Percentiles rank a stretch among this genome's conserved stretches.
phyloP scores from a whole-genome alignment of 2,888 invertebrate genomes.

The Junonia oenone region DNA sequence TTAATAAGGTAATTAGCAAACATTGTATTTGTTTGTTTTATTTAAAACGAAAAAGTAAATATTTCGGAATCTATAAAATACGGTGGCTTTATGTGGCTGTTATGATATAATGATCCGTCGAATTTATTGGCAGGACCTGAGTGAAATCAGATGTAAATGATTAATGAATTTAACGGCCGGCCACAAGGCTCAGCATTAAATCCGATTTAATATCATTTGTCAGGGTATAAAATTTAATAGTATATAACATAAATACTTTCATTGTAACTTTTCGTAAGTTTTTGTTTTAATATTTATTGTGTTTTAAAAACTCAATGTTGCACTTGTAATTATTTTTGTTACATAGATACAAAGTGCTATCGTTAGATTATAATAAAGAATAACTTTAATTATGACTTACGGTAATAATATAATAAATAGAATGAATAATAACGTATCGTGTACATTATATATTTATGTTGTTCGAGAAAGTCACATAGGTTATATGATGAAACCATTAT shows the following conservation, averaged over 20 bases:
- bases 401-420: not conserved
- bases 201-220: conserved; percentile 23
- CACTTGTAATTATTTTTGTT: too few species aligned
- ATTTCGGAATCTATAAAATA: conserved; percentile 14
- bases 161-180: conserved; percentile 27
- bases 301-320: too few species aligned
- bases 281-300: too few species aligned
- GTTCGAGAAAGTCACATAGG: not conserved
- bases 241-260: too few species aligned
- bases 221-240: not conserved
- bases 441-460: not conserved
- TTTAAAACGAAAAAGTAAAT: not conserved
- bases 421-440: not conserved
- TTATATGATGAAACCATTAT: conserved; percentile 2
- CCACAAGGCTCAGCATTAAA: conserved; percentile 19
- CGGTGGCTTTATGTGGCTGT: conserved; percentile 15
- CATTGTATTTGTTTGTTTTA: not conserved
- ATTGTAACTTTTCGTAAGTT: too few species aligned
- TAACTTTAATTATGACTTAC: too few species aligned
- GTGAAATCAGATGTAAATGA: conserved; percentile 31
- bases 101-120: conserved; percentile 27
- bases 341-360: too few species aligned
- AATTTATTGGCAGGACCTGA: conserved; percentile 30
- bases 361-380: too few species aligned
- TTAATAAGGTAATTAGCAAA: not conserved